Evolutionary conservation across 2,888 invertebrate genomes (phyloP).

Genomic region (Holacanthella duospinosa): DNA sequence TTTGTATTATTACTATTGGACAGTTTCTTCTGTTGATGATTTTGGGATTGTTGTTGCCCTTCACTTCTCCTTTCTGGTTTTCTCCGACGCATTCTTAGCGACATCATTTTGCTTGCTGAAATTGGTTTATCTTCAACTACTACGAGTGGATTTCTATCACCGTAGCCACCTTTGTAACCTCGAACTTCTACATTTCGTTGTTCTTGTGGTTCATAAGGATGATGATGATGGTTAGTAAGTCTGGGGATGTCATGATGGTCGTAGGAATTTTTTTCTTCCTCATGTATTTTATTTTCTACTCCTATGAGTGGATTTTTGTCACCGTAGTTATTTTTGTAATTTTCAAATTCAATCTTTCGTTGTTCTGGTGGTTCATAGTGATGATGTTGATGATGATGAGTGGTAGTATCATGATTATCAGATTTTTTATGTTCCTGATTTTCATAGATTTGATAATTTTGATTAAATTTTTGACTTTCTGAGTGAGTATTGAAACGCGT

Average conservation of each 20-base stretch:
- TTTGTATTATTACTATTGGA: too few relatives aligned
- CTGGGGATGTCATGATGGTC: background rate
- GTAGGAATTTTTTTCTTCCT: background rate
- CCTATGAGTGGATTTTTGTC: background rate
- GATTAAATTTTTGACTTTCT: background rate
- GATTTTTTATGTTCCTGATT: too few relatives aligned
- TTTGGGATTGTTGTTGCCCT: too few relatives aligned
- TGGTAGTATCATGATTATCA: too few relatives aligned
- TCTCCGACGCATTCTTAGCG: conserved; percentile 1
- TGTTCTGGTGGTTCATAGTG: too few relatives aligned
- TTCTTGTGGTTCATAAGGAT: background rate
- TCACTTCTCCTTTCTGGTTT: too few relatives aligned
- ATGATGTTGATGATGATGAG: background rate
- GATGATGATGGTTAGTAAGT: background rate
- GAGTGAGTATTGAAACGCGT: background rate
- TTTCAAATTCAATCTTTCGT: too few relatives aligned
- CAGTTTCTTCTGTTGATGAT: too few relatives aligned
- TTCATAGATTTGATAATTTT: too few relatives aligned
- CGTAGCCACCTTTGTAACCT: conserved; percentile 17
- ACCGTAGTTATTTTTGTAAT: background rate
- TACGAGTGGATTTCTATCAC: conserved; percentile 16
- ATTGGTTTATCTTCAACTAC: conserved; percentile 3
- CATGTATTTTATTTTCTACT: background rate
- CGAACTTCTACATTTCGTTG: conserved; percentile 7
- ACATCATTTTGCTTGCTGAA: conserved; percentile 1